Conservation (phyloP, 2,888 invertebrate genomes). For the Zootermopsis nevadensis region DNA sequence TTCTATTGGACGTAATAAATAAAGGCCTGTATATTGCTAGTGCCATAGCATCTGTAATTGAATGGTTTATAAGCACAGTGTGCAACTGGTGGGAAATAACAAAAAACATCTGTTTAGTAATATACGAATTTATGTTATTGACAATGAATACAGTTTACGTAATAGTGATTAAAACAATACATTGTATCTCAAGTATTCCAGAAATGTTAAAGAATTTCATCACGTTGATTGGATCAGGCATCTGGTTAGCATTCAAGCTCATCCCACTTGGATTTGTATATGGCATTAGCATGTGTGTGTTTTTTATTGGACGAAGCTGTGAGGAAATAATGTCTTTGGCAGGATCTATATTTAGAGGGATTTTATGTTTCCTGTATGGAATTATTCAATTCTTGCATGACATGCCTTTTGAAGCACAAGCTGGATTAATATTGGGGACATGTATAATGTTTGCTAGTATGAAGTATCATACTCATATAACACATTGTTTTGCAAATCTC, state of each 20-base stretch:
- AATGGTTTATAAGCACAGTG: not conserved
- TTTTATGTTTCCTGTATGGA: not conserved
- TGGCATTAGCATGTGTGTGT: conserved; percentile 39
- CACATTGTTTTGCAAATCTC: not conserved
- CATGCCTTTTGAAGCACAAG: conserved; percentile 35
- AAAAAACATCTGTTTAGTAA: not conserved
- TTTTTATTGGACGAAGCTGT: conserved; percentile 33
- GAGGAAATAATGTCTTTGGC: conserved; percentile 35
- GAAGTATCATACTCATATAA: conserved; percentile 4
- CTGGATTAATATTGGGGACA: conserved; percentile 27
- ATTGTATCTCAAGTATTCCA: conserved; percentile 16
- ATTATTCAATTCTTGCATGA: conserved; percentile 28
- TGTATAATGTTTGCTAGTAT: not conserved
- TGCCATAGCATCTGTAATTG: not conserved
- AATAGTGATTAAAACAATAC: not conserved
- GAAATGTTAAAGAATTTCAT: conserved; percentile 44
- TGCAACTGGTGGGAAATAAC: not conserved
- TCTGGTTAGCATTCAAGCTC: conserved; percentile 42
- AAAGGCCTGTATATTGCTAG: conserved; percentile 19
- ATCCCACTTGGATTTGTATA: conserved; percentile 47
- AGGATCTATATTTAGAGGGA: not conserved
- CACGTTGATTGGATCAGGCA: conserved; percentile 42
- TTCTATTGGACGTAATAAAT: conserved; percentile 25
- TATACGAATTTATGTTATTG: not conserved
- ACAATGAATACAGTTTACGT: not conserved